These are phyloP conservation scores for Anoplopoma fimbria DNA, from an alignment of 2,113 vertebrate genomes.

Conservation along the genomic window DNA sequence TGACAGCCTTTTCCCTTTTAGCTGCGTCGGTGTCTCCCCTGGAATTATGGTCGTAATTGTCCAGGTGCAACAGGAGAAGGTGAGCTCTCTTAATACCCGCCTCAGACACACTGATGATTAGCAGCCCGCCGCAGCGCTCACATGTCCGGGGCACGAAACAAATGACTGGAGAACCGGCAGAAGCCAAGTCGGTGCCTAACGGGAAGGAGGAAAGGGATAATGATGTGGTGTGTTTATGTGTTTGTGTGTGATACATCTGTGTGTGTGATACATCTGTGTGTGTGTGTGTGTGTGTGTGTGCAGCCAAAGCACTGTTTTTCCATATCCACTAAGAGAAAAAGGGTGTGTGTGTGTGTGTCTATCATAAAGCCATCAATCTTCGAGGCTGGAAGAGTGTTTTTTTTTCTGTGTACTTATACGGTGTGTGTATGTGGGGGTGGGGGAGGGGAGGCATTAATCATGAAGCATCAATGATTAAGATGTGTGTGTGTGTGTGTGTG, in stretches of 20 bases:
- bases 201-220: conserved; percentile 51
- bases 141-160: conserved; percentile 23
- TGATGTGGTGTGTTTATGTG: conserved; percentile 30
- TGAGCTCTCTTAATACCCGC: conserved; percentile 50
- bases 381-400: background rate
- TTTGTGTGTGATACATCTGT: background rate
- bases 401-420: background rate
- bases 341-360: background rate
- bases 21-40: conserved; percentile 47
- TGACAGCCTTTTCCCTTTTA: conserved; percentile 34
- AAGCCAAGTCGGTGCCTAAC: conserved; percentile 39
- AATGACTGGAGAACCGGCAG: conserved; percentile 36
- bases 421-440: background rate
- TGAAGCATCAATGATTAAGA: conserved; percentile 45
- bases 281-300: background rate
- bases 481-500: conserved; percentile 8
- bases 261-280: background rate
- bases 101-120: conserved; percentile 45
- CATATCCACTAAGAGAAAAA: background rate
- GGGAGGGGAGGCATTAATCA: conserved; percentile 44
- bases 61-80: conserved; percentile 59
- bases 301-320: conserved; percentile 8
- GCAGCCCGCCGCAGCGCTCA: conserved; percentile 44
- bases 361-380: conserved; percentile 4
- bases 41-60: conserved; percentile 63